phyloP scores from a whole-genome alignment of 2,888 invertebrate genomes.

The Listrodromus nycthemerus region DNA sequence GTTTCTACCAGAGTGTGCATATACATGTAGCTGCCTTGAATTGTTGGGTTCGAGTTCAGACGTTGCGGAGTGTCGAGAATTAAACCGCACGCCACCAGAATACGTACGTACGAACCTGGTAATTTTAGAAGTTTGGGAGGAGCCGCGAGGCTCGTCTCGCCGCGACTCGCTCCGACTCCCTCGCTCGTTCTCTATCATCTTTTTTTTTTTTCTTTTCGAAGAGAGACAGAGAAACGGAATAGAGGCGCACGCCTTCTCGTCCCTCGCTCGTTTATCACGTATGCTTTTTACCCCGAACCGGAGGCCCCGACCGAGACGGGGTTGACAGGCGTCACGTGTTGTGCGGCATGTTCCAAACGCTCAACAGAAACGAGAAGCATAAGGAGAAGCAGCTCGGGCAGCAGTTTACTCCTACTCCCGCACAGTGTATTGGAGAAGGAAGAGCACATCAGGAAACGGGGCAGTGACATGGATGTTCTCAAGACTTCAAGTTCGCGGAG shows the following conservation, averaged over 20 bases:
- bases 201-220: too few relatives aligned
- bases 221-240: conserved; percentile 24
- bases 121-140: conserved; percentile 68
- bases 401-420: conserved; percentile 24
- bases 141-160: conserved; percentile 32
- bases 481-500: conserved; percentile 13
- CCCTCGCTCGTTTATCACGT: conserved; percentile 69
- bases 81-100: conserved; percentile 49
- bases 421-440: conserved; percentile 25
- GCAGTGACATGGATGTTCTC: conserved; percentile 34
- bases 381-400: conserved; percentile 36
- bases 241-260: conserved; percentile 41
- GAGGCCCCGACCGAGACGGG: conserved; percentile 60
- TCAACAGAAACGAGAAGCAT: conserved; percentile 51
- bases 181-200: background rate
- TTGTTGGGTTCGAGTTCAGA: conserved; percentile 1
- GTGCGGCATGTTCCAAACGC: conserved; percentile 53
- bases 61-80: conserved; percentile 36
- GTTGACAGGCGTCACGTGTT: conserved; percentile 72
- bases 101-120: conserved; percentile 46
- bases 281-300: conserved; percentile 57
- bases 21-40: background rate
- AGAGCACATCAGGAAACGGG: conserved; percentile 15
- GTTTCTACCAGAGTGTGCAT: background rate
- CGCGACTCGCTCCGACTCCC: conserved; percentile 3